Evolutionary conservation across 2,113 vertebrate species (phyloP), one percentile per base, ranked within the genome.

Genomic region (Malurus melanocephalus): DNA sequence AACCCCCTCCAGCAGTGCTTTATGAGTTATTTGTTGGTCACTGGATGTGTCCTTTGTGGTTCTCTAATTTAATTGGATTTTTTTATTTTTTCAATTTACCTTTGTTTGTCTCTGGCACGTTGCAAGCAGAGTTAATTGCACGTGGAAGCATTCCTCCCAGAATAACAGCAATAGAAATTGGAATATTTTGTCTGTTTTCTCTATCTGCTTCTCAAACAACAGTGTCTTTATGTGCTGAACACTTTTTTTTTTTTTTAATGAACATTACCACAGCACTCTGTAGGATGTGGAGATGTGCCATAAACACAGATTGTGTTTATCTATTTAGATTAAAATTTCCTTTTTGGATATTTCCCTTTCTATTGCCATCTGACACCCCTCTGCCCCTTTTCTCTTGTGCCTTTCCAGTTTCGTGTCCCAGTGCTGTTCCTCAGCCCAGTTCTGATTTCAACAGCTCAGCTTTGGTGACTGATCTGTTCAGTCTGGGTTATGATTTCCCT

Each of bases 11-110:
- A 67, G n/a, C 28, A 87, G 71, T 35, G 28, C 49, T 87, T 94
- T 81, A 38, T 62, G 20, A 60, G 62, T 93, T 90, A 80, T 93
- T 93, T 91, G 90, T 92, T 86, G 87, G 87, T 81, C 78, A 85
- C 55, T 51, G 46, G 73, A 87, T 77, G 32, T 79, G 88, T 85
- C 89, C 91, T 88, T 87, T 93, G 87, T 61, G 80, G 71, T 38
- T 86, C 45, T 75, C 30, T 87, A 76, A 88, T 94, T 94, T 89
- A 85, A 93, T 88, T 90, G 75, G 86, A 57, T 38, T 38, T 88
- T 92, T 92, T 35, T 33, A 33, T 33, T 79, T 48, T 95, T 92
- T 92, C 74, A 59, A 62, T 90, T 90, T 94, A 78, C 75, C 66
- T 89, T 91, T 89, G 67, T 91, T 93, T 89, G 48, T 89, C 43